Evolutionary conservation across 92 coral and sea anemone species (phyloP), one percentile per base, ranked within the genome.

Genomic region (Heliopora coerulea): DNA sequence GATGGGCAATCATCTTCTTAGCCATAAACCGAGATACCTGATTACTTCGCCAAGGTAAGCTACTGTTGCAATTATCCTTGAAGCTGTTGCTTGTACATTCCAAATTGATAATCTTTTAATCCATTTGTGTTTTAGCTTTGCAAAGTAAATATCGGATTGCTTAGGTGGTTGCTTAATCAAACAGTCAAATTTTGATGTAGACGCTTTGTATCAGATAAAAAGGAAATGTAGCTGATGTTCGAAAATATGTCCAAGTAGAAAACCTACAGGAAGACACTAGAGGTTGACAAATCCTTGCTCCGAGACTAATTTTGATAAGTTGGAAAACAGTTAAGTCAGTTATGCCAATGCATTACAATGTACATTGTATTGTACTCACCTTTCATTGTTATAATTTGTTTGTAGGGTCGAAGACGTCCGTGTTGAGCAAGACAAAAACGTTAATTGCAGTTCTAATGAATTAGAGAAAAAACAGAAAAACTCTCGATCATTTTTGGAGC

Each of bases 381-480:
- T 15, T 10, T 46, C n/a, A 6, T 46, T 11, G 11, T 37, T 37
- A 4, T 11, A 37, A 37, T 37, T 37, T 37, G 4, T 11, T 40
- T 40, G 30, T 33, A 65, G 72, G 33, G 19, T 41, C 48, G 72
- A 65, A 23, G 56, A 65, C n/a, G 29, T 19, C 41, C 6, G 58
- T 44, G 40, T 56, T 48, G 59, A 28, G 41, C 39, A 67, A 67
- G 49, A 44, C 14, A 59, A 67, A 44, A 34, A 67, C 8, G 74
- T 67, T 27, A 49, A 49, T 24, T 26, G 25, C 6, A 17, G 74
- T 48, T 63, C 70, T 63, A 67, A 44, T 18, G 74, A 49, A 48
- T 19, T 67, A 44, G 74, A 67, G 23, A 87, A 65, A 74, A 88
- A 81, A 60, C 74, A 80, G 2, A 49, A 63, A 60, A 60, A 48